A percentile compares a stretch with the other conserved stretches of the same genome.
These are phyloP conservation scores for Drosophila mettleri DNA, from an alignment of 2,888 invertebrate species.

Conservation along the genomic window DNA sequence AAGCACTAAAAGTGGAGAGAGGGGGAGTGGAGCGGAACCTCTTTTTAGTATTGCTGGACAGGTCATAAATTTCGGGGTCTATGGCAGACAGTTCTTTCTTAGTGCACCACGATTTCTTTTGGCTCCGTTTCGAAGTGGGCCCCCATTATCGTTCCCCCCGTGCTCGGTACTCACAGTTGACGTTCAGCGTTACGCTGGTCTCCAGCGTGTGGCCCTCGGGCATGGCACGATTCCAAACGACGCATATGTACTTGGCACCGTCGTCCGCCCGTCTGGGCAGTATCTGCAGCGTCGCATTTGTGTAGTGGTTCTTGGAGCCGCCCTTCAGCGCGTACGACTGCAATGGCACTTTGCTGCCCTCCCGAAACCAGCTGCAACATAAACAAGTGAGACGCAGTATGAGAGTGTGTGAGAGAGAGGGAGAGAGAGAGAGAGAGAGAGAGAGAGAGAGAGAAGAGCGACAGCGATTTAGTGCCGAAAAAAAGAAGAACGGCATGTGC, in stretches of 20 bases:
- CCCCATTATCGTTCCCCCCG: background rate
- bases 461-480: constrained; percentile 51
- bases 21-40: background rate
- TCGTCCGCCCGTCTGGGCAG: constrained; percentile 94
- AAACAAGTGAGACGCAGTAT: background rate
- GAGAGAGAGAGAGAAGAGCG: constrained; percentile 31
- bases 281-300: constrained; percentile 91
- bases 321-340: constrained; percentile 90
- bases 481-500: constrained; percentile 45
- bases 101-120: constrained; percentile 3
- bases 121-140: constrained; percentile 10
- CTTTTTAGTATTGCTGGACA: constrained; percentile 35
- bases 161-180: constrained; percentile 92
- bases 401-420: background rate
- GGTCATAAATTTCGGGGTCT: constrained; percentile 57
- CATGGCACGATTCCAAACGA: constrained; percentile 96
- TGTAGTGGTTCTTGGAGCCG: constrained; percentile 90
- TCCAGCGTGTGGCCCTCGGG: constrained; percentile 92
- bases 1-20: constrained; percentile 9
- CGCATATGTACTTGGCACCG: constrained; percentile 92
- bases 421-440: constrained; percentile 1
- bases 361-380: constrained; percentile 90
- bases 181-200: constrained; percentile 92
- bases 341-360: constrained; percentile 90
- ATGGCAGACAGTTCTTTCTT: constrained; percentile 33